phyloP scores from a whole-genome alignment of 2,797 vertebrate species.

The Eulemur mongoz region DNA sequence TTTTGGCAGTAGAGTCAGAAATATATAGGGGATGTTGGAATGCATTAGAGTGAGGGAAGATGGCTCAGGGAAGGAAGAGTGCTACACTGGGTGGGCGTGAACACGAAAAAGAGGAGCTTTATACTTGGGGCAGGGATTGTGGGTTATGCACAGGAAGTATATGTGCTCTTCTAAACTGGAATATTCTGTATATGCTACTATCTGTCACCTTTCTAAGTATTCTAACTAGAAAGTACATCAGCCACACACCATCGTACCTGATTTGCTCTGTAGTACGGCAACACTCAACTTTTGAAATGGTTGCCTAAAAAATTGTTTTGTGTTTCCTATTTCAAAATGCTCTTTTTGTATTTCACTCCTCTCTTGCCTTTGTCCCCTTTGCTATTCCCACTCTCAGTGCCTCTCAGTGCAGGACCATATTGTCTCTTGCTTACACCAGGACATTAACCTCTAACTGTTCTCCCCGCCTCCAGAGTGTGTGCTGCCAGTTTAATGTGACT shows the following conservation, averaged over 20 bases:
- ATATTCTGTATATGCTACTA: not conserved
- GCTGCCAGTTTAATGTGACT: not conserved
- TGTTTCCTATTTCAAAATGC: not conserved
- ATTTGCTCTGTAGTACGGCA: not conserved
- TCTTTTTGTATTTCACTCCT: not conserved
- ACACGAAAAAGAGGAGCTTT: not conserved
- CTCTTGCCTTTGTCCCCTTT: not conserved
- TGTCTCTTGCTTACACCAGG: not conserved
- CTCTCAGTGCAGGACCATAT: not conserved
- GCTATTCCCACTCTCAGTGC: not conserved
- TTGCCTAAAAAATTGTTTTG: not conserved
- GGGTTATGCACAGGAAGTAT: not conserved
- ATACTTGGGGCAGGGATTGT: not conserved
- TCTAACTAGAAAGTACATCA: not conserved
- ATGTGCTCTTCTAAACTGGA: not conserved
- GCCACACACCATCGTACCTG: not conserved
- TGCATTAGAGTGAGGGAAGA: not conserved
- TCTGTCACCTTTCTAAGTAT: not conserved
- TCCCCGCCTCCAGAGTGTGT: not conserved
- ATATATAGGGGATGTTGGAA: not conserved
- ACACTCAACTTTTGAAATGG: not conserved
- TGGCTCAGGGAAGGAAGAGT: not conserved
- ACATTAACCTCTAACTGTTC: not conserved
- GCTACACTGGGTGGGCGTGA: not conserved
- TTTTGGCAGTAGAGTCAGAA: conserved; percentile 14